Conservation (phyloP, 1,140 invertebrate species). For the Trachelipus rathkii region DNA sequence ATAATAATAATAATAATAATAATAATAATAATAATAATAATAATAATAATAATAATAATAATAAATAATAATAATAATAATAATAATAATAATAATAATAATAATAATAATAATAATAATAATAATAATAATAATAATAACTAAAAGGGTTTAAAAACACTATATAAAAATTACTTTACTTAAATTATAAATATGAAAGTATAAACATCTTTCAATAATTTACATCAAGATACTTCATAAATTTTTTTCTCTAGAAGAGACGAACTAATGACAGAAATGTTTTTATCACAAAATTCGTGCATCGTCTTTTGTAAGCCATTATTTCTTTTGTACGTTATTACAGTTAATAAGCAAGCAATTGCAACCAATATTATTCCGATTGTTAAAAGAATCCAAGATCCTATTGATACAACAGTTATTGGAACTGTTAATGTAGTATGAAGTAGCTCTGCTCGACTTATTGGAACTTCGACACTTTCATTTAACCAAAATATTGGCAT, state of each 20-base stretch:
- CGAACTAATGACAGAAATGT: background rate
- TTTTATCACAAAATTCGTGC: background rate
- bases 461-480: slow-evolving; percentile 39
- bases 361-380: background rate
- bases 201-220: no score
- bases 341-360: background rate
- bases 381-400: background rate
- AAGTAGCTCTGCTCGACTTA: slow-evolving; percentile 26
- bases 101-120: no score
- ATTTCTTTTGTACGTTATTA: background rate
- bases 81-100: no score
- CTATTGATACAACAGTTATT: background rate
- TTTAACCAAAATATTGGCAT: slow-evolving; percentile 41
- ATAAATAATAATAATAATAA: no score
- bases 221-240: background rate
- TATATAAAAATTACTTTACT: no score
- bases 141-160: no score
- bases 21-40: no score
- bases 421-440: background rate
- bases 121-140: no score
- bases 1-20: no score
- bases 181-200: no score
- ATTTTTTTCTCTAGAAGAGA: background rate
- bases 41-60: no score
- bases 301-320: background rate